A percentile compares a stretch with the other conserved stretches of the same genome.
These are phyloP conservation scores for Oreochromis aureus DNA, from an alignment of 2,113 vertebrate genomes.

Conservation along the genomic window DNA sequence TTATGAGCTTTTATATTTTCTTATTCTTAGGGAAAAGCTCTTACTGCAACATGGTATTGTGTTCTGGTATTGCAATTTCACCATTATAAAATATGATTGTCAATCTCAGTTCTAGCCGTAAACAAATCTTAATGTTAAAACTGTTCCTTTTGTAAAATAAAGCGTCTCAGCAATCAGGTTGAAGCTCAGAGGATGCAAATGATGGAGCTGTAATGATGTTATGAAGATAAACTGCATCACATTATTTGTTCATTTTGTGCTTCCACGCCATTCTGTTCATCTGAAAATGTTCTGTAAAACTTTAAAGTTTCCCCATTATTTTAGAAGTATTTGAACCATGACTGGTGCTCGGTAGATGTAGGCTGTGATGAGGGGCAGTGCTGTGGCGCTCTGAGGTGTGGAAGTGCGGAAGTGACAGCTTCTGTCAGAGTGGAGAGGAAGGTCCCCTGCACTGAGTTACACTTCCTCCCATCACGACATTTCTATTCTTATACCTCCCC, in stretches of 20 bases:
- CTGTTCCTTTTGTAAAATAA: neutral
- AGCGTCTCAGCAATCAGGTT: neutral
- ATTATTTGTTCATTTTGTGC: neutral
- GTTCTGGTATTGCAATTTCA: neutral
- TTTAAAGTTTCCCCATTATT: neutral
- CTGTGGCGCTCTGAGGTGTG: neutral
- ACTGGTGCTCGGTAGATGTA: neutral
- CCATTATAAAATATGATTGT: neutral
- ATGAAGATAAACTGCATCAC: neutral
- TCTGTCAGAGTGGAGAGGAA: neutral
- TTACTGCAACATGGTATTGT: neutral
- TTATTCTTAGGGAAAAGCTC: neutral
- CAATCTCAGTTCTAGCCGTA: neutral
- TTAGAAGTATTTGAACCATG: neutral
- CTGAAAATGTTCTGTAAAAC: neutral
- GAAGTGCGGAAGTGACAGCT: neutral
- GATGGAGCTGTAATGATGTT: neutral
- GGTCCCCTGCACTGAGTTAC: neutral
- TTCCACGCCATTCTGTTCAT: neutral
- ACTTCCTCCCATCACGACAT: neutral
- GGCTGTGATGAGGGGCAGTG: neutral
- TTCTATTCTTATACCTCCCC: slow-evolving; percentile 5
- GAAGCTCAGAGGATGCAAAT: neutral
- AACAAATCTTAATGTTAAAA: neutral
- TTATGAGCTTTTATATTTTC: neutral